phyloP scores from a whole-genome alignment of 2,797 vertebrate species.

The Lepus townsendii region DNA sequence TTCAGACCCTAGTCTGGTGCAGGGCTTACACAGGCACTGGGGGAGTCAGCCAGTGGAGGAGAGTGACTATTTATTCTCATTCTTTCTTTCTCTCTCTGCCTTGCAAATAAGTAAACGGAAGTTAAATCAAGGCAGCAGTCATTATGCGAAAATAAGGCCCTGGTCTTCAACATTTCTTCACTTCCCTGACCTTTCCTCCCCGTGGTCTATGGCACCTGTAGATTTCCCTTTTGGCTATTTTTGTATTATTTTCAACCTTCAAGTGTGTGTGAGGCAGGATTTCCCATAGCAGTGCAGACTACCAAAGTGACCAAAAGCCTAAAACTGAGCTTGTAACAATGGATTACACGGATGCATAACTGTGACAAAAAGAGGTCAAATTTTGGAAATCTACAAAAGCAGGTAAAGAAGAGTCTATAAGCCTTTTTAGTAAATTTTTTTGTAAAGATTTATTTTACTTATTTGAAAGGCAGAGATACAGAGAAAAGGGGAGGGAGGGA shows the following conservation, averaged over 20 bases:
- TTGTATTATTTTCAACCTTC: neutral
- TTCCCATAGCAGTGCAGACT: neutral
- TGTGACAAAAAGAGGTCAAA: neutral
- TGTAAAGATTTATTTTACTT: too few relatives aligned
- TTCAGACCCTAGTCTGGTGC: too few relatives aligned
- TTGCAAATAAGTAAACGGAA: too few relatives aligned
- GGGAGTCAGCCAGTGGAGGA: too few relatives aligned
- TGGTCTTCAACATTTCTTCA: neutral
- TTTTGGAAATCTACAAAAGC: neutral
- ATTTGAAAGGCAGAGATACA: too few relatives aligned
- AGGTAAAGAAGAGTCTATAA: neutral
- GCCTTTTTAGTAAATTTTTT: conserved; percentile 19
- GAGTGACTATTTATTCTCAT: too few relatives aligned
- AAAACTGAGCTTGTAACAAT: neutral
- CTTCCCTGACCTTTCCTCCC: neutral
- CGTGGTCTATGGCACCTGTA: neutral
- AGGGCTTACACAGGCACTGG: too few relatives aligned
- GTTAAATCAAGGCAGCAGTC: neutral
- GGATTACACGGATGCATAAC: neutral
- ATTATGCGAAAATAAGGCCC: neutral
- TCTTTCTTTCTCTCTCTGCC: too few relatives aligned
- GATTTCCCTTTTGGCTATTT: neutral
- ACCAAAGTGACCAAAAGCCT: neutral
- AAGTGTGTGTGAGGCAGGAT: neutral
- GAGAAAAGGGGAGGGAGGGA: too few relatives aligned